Evolutionary conservation across 2,888 invertebrate genomes (phyloP).

Genomic region (Ochropleura leucogaster): DNA sequence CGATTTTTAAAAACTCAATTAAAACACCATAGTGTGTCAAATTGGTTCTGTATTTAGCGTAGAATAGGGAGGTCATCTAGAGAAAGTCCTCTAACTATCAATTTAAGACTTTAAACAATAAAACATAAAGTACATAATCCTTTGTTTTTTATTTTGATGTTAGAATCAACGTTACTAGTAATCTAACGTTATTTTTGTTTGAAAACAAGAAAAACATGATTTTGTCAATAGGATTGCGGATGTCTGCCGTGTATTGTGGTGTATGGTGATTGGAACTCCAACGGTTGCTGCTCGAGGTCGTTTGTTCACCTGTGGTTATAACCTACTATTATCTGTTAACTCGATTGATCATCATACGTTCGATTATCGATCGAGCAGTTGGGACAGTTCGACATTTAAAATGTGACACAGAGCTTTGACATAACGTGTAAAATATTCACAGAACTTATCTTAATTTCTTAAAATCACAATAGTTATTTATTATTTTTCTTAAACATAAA

Average conservation of each 20-base stretch:
- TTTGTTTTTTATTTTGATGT: slow-evolving; percentile 29
- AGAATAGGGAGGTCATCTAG: slow-evolving; percentile 57
- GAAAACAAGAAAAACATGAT: slow-evolving; percentile 80
- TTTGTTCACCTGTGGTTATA: slow-evolving; percentile 78
- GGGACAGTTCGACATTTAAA: neutral
- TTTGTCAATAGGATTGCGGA: slow-evolving; percentile 77
- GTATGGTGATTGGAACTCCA: slow-evolving; percentile 77
- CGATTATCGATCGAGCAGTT: slow-evolving; percentile 7
- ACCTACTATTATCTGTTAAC: slow-evolving; percentile 44
- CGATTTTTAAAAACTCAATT: slow-evolving; percentile 55
- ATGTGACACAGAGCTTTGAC: neutral
- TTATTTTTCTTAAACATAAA: neutral
- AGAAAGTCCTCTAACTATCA: slow-evolving; percentile 12
- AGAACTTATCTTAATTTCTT: neutral
- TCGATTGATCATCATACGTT: slow-evolving; percentile 34
- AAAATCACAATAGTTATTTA: neutral
- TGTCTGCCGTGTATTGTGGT: slow-evolving; percentile 72
- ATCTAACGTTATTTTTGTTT: slow-evolving; percentile 70
- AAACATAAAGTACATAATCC: slow-evolving; percentile 33
- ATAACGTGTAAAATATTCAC: neutral
- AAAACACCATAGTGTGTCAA: slow-evolving; percentile 61
- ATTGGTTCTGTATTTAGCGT: slow-evolving; percentile 54
- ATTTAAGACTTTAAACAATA: slow-evolving; percentile 13
- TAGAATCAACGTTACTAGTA: slow-evolving; percentile 43
- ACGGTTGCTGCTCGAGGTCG: slow-evolving; percentile 81